Evolutionary conservation across 2,888 invertebrate species (phyloP), one percentile per base, ranked within the genome.

Genomic region (Chalcosyrphus nemorum): DNA sequence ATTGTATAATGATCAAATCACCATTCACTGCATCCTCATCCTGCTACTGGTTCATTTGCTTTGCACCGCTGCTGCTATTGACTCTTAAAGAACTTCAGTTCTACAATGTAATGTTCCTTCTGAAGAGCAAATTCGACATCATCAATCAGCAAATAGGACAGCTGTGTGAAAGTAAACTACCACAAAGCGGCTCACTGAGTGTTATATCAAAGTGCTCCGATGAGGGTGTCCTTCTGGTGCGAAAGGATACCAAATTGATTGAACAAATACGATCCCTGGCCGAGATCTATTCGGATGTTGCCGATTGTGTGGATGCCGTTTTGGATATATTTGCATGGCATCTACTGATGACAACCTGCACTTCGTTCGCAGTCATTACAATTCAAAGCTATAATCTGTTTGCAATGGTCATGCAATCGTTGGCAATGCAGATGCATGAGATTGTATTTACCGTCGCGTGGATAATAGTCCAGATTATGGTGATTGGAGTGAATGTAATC

Each of bases 41-140:
- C 2, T 89, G 89, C 66, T 89, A 86, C 24, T 88, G 88, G 88
- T 89, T 88, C 77, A 88, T 89, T 17, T 89, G 89, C 24, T 89
- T 88, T 72, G 72, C 82, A n/a, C 89, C 89, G 4, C 87, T 89
- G 21, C 78, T 88, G 4, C 24, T 88, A 43, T 21, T 89, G 29
- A 88, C 88, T 0, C 74, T 89, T 0, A 88, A 89, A 29, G 88
- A 89, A 66, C 88, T 89, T 43, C 88, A 88, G 65, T 89, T 89
- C 68, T 88, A 87, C 32, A 89, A 88, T 77, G 68, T 89, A 15
- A 87, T 89, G 86, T 86, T 88, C 47, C 70, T 89, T 4, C 47
- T 89, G 0, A 88, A 87, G 76, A 70, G 80, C 0, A 89, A 89
- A 76, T 88, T 88, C 35, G 75, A 74, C 9, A 11, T 84, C 0